These are phyloP conservation scores for Mobula hypostoma DNA, from an alignment of 2,113 vertebrate species.

Conservation along the genomic window DNA sequence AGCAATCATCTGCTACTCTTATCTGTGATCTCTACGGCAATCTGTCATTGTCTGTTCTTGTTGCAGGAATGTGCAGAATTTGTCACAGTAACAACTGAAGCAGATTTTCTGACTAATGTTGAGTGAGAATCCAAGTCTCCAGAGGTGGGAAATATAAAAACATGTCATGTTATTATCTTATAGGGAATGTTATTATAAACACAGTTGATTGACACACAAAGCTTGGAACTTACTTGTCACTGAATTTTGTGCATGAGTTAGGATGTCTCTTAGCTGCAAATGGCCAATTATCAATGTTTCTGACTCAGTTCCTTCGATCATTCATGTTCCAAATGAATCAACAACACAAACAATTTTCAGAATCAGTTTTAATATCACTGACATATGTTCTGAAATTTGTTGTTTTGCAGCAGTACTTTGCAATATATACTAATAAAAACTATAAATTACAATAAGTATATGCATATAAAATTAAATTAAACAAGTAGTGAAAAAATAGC, in stretches of 20 bases:
- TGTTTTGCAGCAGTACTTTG: no score
- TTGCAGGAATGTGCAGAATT: not conserved
- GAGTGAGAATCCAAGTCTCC: not conserved
- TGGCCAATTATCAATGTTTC: conserved; percentile 12
- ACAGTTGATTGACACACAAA: not conserved
- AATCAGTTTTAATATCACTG: no score
- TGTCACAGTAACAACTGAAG: not conserved
- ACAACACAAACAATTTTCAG: not conserved
- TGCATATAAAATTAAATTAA: no score
- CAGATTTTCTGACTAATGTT: not conserved
- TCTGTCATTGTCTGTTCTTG: not conserved
- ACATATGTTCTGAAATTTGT: no score
- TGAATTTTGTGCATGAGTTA: not conserved
- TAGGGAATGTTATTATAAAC: not conserved
- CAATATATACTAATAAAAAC: no score
- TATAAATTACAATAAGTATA: no score
- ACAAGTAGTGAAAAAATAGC: no score
- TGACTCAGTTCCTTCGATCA: not conserved
- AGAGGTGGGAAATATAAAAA: no score
- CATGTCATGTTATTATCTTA: not conserved
- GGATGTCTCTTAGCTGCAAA: conserved; percentile 19
- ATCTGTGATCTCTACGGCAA: not conserved
- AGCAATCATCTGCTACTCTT: not conserved
- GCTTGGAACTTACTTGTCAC: not conserved
- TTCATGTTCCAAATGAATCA: not conserved